These are phyloP conservation scores for Trematomus bernacchii DNA, from an alignment of 2,797 vertebrate species.

Conservation along the genomic window DNA sequence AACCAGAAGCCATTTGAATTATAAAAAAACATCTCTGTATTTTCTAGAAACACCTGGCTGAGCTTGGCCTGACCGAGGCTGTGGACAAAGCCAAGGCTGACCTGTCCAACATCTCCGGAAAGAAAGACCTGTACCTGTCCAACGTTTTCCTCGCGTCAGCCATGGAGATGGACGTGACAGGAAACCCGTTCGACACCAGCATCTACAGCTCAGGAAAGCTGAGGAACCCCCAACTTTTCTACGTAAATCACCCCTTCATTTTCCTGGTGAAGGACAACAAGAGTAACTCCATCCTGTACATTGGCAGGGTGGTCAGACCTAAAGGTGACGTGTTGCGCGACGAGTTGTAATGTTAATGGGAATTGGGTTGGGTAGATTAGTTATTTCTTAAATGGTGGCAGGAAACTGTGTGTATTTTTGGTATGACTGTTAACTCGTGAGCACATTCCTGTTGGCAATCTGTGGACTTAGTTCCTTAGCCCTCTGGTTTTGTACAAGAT, in stretches of 20 bases:
- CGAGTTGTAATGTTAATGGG: slow-evolving; percentile 87
- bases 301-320: slow-evolving; percentile 92
- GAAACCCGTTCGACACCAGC: slow-evolving; percentile 91
- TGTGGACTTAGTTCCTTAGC: slow-evolving; percentile 58
- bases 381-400: slow-evolving; percentile 48
- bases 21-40: slow-evolving; percentile 11
- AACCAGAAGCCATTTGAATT: neutral
- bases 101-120: slow-evolving; percentile 96
- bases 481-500: slow-evolving; percentile 12
- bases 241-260: slow-evolving; percentile 95
- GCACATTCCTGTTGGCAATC: slow-evolving; percentile 68
- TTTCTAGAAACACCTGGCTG: slow-evolving; percentile 92
- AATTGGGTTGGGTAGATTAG: slow-evolving; percentile 27
- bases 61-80: slow-evolving; percentile 94
- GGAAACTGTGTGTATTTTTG: slow-evolving; percentile 43
- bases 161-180: slow-evolving; percentile 90
- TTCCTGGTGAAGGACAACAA: slow-evolving; percentile 97
- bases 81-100: slow-evolving; percentile 97
- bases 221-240: slow-evolving; percentile 94
- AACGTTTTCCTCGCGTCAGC: slow-evolving; percentile 93
- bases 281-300: slow-evolving; percentile 95
- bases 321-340: slow-evolving; percentile 97
- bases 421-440: slow-evolving; percentile 75
- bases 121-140: slow-evolving; percentile 97
- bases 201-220: slow-evolving; percentile 92